A percentile compares a stretch with the other conserved stretches of the same genome.
Conservation (phyloP, 2,113 vertebrate species). For the Anas platyrhynchos region DNA sequence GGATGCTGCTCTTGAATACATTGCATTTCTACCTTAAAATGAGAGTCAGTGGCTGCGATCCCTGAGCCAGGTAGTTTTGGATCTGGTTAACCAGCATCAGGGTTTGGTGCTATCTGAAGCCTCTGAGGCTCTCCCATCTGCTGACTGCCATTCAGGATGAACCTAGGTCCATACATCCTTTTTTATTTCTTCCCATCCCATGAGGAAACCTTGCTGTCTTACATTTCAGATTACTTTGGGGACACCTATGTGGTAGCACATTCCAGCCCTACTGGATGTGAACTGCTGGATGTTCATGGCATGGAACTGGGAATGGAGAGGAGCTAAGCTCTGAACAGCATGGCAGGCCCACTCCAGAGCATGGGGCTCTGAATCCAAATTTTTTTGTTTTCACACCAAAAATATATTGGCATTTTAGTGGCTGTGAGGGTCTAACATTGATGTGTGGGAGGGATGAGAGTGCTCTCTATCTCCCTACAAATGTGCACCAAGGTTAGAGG, state of each 20-base stretch:
- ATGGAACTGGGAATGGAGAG: background rate
- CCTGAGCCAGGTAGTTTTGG: background rate
- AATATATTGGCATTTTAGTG: background rate
- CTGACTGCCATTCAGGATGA: accelerated
- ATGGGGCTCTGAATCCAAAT: background rate
- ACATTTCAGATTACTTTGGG: background rate
- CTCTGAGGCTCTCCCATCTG: background rate
- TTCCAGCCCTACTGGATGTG: background rate
- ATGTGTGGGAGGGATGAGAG: background rate
- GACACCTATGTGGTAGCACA: background rate
- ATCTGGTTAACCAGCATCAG: background rate
- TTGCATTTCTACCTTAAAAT: background rate
- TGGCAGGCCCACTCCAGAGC: background rate
- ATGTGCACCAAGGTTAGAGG: background rate
- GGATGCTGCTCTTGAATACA: background rate
- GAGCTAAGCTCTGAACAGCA: background rate
- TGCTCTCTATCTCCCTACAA: background rate
- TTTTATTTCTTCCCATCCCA: background rate
- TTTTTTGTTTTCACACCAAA: background rate
- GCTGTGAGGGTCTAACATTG: background rate
- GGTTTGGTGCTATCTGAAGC: background rate
- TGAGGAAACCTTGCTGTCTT: accelerated
- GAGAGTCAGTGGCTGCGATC: background rate
- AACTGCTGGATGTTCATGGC: background rate
- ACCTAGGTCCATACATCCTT: background rate